Conservation (phyloP, 2,113 vertebrate species). For the Paracanthobrama guichenoti region DNA sequence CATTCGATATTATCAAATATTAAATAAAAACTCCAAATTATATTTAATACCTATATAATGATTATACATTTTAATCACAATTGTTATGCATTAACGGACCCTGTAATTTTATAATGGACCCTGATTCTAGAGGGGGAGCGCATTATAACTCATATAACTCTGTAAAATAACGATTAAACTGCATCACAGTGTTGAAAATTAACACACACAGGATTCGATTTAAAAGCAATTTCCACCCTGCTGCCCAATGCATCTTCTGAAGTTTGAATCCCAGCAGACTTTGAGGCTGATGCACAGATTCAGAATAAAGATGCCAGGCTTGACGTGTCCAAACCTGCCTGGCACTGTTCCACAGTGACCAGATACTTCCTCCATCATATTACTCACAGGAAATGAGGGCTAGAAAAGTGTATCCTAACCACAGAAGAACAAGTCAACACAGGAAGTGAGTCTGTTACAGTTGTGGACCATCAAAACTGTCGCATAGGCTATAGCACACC, state of each 20-base stretch:
- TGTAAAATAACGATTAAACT: background rate
- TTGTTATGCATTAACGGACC: background rate
- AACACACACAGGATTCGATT: slow-evolving; percentile 26
- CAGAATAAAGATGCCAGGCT: slow-evolving; percentile 54
- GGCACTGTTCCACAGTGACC: slow-evolving; percentile 50
- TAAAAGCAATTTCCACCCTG: slow-evolving; percentile 50
- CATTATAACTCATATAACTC: background rate
- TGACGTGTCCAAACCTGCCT: slow-evolving; percentile 76
- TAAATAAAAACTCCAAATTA: background rate
- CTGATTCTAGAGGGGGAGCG: background rate
- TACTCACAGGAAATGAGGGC: slow-evolving; percentile 22
- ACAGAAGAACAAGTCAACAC: background rate
- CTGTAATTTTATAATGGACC: background rate
- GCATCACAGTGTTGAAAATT: background rate
- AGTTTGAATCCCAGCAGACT: slow-evolving; percentile 43
- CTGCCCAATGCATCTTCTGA: slow-evolving; percentile 50
- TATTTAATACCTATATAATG: background rate
- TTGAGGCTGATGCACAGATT: slow-evolving; percentile 55
- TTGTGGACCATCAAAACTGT: background rate
- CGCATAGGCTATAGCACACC: background rate
- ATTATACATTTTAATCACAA: background rate
- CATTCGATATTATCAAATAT: background rate
- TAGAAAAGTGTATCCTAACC: background rate
- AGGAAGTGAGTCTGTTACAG: background rate
- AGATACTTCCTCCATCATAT: slow-evolving; percentile 46